Percentiles rank a stretch among this genome's conserved stretches.
Evolutionary conservation across 2,888 invertebrate genomes (phyloP).

Genomic region (Notocelia uddmanniana): DNA sequence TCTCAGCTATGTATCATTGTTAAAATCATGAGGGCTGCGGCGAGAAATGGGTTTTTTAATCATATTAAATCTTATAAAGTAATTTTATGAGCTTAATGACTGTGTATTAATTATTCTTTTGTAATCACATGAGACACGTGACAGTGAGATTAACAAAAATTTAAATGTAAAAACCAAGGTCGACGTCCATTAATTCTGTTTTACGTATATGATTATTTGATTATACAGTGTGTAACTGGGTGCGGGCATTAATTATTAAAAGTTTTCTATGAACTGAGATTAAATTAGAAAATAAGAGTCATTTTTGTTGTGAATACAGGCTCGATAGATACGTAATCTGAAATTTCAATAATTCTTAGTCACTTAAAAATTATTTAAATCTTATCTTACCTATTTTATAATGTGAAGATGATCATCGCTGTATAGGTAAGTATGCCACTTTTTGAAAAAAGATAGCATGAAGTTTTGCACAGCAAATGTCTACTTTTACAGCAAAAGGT

Average conservation of each 20-base stretch:
- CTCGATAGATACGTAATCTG: too few species aligned
- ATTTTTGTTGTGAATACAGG: too few species aligned
- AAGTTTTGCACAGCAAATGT: background rate
- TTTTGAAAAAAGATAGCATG: background rate
- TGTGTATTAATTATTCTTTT: constrained; percentile 12
- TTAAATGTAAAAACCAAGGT: background rate
- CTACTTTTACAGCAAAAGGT: constrained; percentile 12
- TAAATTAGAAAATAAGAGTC: background rate
- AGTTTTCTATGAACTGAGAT: background rate
- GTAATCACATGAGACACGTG: constrained; percentile 17
- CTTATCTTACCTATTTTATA: too few species aligned
- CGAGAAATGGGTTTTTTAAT: constrained; percentile 14
- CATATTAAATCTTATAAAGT: constrained; percentile 14
- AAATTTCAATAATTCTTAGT: too few species aligned
- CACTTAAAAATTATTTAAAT: too few species aligned
- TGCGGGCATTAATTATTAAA: background rate
- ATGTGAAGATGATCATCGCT: too few species aligned
- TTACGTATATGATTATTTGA: background rate
- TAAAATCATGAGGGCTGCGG: constrained; percentile 42
- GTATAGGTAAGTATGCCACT: background rate
- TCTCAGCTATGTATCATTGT: constrained; percentile 36
- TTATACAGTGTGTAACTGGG: background rate
- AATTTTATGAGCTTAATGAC: constrained; percentile 34
- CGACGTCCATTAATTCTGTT: background rate
- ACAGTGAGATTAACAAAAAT: background rate